Evolutionary conservation across 2,113 vertebrate species (phyloP), one percentile per base, ranked within the genome.

Genomic region (Butorides virescens): DNA sequence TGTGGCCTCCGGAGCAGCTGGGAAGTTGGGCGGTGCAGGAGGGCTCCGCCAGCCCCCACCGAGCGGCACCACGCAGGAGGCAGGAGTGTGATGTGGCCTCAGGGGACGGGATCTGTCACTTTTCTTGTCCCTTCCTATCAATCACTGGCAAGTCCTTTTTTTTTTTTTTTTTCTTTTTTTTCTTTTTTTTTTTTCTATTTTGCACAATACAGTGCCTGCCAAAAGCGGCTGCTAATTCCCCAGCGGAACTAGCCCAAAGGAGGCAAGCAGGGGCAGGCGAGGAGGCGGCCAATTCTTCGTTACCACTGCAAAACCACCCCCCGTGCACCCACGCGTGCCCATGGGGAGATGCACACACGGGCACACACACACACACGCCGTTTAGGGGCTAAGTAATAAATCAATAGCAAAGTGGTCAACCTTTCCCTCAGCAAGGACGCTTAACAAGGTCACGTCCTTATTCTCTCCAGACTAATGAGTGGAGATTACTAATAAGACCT

Each of bases 371-470:
- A 0, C 22, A 0, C 2, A n/a, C n/a, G 1, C 42, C 8, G 42
- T 34, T 50, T 32, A 11, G 80, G 92, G 11, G 19, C 81, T 34
- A 5, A 56, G 71, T 19, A 46, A 75, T 56, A 53, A 92, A 96
- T 96, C 95, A 58, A 56, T n/a, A 44, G 76, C 72, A 14, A 59
- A 78, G 50, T 6, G 82, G 88, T 68, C 78, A 72, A 73, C 65
- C 63, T n/a, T 65, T 44, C 17, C 85, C 74, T 46, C 85, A n/a
- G 90, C 90, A 81, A 88, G 95, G 95, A 78, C 34, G 0, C 80
- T 84, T 56, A 66, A 71, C 93, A 92, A 97, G 97, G 96, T 97
- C 97, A 71, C 91, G 63, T 52, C 93, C 85, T 75, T n/a, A 63
- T 71, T 75, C 92, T 97, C 92, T 12, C 66, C 90, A 50, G 91